Conservation (phyloP, 1,140 invertebrate genomes). For the Temnothorax curvispinosus region DNA sequence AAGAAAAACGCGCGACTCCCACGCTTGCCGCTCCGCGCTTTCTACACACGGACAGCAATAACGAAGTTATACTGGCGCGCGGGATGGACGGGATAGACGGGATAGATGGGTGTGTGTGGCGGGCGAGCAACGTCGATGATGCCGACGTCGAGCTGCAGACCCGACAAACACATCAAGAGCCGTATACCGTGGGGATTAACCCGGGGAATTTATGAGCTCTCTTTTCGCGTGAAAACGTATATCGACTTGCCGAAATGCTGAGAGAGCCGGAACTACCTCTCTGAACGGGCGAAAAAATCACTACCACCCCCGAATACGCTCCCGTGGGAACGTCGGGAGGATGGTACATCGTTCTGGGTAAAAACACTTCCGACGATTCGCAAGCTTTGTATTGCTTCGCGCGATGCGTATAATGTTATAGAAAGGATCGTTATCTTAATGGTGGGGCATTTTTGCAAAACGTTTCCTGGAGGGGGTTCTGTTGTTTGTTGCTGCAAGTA, state of each 20-base stretch:
- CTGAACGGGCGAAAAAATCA: slow-evolving; percentile 11
- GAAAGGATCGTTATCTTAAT: slow-evolving; percentile 40
- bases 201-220: slow-evolving; percentile 76
- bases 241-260: slow-evolving; percentile 68
- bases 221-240: slow-evolving; percentile 66
- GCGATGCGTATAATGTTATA: not conserved
- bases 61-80: slow-evolving; percentile 67
- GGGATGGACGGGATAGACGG: slow-evolving; percentile 30
- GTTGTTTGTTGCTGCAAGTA: not conserved
- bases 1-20: slow-evolving; percentile 51
- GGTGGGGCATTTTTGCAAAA: not conserved
- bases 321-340: too few species aligned
- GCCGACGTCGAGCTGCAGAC: slow-evolving; percentile 39
- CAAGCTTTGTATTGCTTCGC: slow-evolving; percentile 11
- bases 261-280: not conserved
- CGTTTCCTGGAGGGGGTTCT: not conserved
- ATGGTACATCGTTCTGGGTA: not conserved
- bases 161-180: slow-evolving; percentile 74
- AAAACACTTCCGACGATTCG: slow-evolving; percentile 22
- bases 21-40: not conserved
- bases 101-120: too few species aligned
- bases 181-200: slow-evolving; percentile 74
- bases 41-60: slow-evolving; percentile 50
- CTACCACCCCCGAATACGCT: slow-evolving; percentile 4
- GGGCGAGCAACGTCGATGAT: slow-evolving; percentile 43